Percentiles rank a stretch among this genome's conserved stretches.
These are phyloP conservation scores for Xenopus laevis DNA, from an alignment of 2,113 vertebrate species.

Conservation along the genomic window DNA sequence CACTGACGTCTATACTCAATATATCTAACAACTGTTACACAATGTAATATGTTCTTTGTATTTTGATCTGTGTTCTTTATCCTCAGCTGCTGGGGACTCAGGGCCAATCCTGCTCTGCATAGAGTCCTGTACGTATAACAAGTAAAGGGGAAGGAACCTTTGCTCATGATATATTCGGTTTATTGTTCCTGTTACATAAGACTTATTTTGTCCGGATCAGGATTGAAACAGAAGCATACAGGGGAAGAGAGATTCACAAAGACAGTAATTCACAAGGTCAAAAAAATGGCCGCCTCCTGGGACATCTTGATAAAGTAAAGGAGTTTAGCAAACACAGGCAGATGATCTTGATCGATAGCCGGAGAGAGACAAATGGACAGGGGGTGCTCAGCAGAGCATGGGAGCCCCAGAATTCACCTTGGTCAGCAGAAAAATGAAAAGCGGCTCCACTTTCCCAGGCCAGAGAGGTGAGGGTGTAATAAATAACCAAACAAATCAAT, in stretches of 20 bases:
- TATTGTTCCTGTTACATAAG: no score
- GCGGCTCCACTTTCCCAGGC: conserved; percentile 53
- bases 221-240: no score
- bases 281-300: conserved; percentile 70
- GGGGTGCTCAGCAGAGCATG: conserved; percentile 74
- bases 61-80: no score
- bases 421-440: conserved; percentile 73
- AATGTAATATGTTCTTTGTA: no score
- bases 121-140: no score
- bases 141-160: no score
- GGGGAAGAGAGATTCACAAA: conserved; percentile 57
- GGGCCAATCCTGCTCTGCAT: no score
- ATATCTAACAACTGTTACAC: no score
- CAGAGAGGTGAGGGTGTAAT: conserved; percentile 55
- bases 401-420: conserved; percentile 59
- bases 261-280: conserved; percentile 74
- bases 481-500: conserved; percentile 68
- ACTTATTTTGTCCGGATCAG: no score
- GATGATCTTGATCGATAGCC: conserved; percentile 80
- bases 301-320: conserved; percentile 61
- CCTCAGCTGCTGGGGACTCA: no score
- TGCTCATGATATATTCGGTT: no score
- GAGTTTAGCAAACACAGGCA: conserved; percentile 57
- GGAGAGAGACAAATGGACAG: conserved; percentile 65
- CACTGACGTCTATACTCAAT: no score